These are phyloP conservation scores for Contarinia nasturtii DNA, from an alignment of 1,140 invertebrate species.

Conservation along the genomic window DNA sequence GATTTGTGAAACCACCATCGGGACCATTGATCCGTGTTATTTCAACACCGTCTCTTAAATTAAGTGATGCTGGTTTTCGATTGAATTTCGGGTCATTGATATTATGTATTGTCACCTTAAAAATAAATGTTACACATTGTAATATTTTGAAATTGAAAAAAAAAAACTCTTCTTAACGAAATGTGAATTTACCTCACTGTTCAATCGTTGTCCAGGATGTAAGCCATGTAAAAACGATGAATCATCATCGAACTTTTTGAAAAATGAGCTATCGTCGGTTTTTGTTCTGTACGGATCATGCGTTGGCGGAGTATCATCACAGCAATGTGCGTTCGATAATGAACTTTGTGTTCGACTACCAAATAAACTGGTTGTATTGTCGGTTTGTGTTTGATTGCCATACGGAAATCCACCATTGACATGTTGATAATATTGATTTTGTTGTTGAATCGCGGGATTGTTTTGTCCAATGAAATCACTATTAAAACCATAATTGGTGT, in stretches of 20 bases:
- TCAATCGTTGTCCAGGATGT: constrained; percentile 31
- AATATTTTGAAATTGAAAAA: no score
- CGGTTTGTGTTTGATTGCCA: not conserved
- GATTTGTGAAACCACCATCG: constrained; percentile 7
- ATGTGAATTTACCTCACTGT: constrained; percentile 27
- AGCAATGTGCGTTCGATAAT: constrained; percentile 11
- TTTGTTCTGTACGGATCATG: constrained; percentile 19
- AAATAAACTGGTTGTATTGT: not conserved
- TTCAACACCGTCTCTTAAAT: constrained; percentile 22
- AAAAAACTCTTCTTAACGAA: no score
- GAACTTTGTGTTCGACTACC: not conserved
- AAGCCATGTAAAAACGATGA: constrained; percentile 29
- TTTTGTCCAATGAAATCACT: constrained; percentile 9
- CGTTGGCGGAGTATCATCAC: constrained; percentile 21
- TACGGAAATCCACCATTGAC: not conserved
- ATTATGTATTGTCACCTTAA: constrained; percentile 31
- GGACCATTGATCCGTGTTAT: constrained; percentile 20
- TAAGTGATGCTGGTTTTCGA: constrained; percentile 18
- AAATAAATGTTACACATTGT: not conserved
- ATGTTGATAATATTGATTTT: not conserved
- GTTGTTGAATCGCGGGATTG: not conserved
- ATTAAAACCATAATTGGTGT: not conserved
- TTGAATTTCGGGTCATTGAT: constrained; percentile 32
- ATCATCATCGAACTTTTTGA: constrained; percentile 22
- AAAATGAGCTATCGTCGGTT: not conserved